phyloP scores from a whole-genome alignment of 2,113 vertebrate genomes.

The Engraulis encrasicolus region DNA sequence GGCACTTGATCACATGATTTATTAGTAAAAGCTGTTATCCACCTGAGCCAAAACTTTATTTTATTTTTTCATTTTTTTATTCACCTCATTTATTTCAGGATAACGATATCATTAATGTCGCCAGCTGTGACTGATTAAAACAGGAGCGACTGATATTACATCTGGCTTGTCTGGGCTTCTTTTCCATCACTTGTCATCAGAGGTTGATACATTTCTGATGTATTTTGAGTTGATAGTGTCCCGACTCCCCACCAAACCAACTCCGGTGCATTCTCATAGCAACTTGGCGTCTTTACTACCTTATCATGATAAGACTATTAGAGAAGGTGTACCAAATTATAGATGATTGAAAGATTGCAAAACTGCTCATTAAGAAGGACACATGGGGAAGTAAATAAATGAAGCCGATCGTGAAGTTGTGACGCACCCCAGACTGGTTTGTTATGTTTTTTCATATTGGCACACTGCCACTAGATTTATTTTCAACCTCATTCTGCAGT shows the following conservation, averaged over 20 bases:
- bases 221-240: not conserved
- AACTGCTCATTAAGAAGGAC: no score
- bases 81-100: no score
- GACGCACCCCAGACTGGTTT: no score
- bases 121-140: not conserved
- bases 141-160: not conserved
- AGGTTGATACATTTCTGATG: not conserved
- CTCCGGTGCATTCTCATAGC: not conserved
- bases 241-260: not conserved
- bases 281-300: not conserved
- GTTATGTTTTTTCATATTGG: no score
- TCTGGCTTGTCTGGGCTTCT: not conserved
- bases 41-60: not conserved
- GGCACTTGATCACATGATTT: not conserved
- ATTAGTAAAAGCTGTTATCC: not conserved
- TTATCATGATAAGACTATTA: not conserved
- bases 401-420: no score
- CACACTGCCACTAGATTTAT: no score
- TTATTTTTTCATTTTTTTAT: no score
- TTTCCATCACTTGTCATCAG: not conserved
- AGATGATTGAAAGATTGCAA: not conserved
- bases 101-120: no score
- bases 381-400: no score
- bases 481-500: no score
- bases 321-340: not conserved